Evolutionary conservation across 1,140 invertebrate species (phyloP), one percentile per base, ranked within the genome.

Genomic region (Nautilus pompilius): DNA sequence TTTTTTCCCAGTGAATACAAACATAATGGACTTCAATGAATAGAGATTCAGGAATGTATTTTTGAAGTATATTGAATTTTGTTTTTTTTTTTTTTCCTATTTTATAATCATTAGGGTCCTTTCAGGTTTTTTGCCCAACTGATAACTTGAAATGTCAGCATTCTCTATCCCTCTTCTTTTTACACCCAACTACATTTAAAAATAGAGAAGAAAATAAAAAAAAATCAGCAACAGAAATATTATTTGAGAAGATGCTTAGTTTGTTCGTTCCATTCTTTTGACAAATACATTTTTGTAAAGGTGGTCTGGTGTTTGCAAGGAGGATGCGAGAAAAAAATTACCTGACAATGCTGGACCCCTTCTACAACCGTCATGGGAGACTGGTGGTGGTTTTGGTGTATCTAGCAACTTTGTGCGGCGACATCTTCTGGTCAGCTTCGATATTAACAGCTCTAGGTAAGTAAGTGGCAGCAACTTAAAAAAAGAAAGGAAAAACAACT

Each of bases 361-460:
- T 80, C 33, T 70, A 81, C 34, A 58, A 71, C 24, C 62, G 65
- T n/a, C 79, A 72, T 68, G 74, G 76, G 13, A 65, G 61, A 30
- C n/a, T 68, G 5, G 59, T 76, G 2, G 71, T 74, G 6, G 20
- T 75, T 0, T 56, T 80, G 13, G 55, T 82, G 0, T 81, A 79
- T 58, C 0, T 79, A 2, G 74, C 78, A 22, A 69, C 75, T 28
- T 41, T 82, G 20, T 76, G 66, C 65, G 79, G 79, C 2, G 80
- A 82, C 58, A 51, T 82, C 4, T 72, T 82, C 63, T 82, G 80
- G 80, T 79, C 76, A 17, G 78, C 80, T 1, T 77, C 80, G 17
- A 80, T 82, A 24, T 68, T 82, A 8, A 72, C 75, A 36, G 80
- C 79, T 33, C 56, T 82, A 32, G 80, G 80, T 81, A 63, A 63